Percentiles rank a stretch among this genome's conserved stretches.
Evolutionary conservation across 2,888 invertebrate genomes (phyloP).

Genomic region (Ptychoptera contaminata): DNA sequence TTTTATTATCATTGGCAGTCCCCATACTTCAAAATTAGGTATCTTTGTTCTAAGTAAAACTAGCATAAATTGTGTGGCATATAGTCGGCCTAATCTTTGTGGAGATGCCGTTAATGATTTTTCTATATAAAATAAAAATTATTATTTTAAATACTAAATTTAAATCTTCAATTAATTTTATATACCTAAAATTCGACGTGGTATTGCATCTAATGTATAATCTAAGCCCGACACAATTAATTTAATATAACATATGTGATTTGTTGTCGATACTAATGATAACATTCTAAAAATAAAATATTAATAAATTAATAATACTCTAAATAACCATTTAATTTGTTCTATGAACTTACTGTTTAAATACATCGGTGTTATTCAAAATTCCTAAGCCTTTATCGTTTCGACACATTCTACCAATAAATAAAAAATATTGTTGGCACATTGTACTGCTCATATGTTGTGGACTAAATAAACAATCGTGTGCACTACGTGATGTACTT

Average conservation of each 20-base stretch:
- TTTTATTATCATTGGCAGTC: constrained; percentile 65
- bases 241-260: constrained; percentile 86
- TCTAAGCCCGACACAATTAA: constrained; percentile 83
- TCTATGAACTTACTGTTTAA: constrained; percentile 46
- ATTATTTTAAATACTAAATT: not conserved
- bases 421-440: constrained; percentile 88
- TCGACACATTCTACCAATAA: constrained; percentile 74
- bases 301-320: not conserved
- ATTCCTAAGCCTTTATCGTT: constrained; percentile 49
- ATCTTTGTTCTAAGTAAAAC: constrained; percentile 61
- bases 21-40: constrained; percentile 69
- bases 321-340: not conserved
- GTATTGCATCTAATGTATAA: constrained; percentile 52
- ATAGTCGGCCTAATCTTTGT: constrained; percentile 48
- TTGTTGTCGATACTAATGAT: constrained; percentile 63
- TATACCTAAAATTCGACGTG: constrained; percentile 42
- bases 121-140: constrained; percentile 22
- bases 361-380: constrained; percentile 57
- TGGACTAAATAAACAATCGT: constrained; percentile 78
- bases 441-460: constrained; percentile 76
- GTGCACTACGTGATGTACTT: constrained; percentile 55
- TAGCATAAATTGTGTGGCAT: constrained; percentile 82
- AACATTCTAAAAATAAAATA: constrained; percentile 42
- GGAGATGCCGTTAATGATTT: constrained; percentile 26
- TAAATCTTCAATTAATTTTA: not conserved